Conservation (phyloP, 2,888 invertebrate species). For the Coremacera marginata region DNA sequence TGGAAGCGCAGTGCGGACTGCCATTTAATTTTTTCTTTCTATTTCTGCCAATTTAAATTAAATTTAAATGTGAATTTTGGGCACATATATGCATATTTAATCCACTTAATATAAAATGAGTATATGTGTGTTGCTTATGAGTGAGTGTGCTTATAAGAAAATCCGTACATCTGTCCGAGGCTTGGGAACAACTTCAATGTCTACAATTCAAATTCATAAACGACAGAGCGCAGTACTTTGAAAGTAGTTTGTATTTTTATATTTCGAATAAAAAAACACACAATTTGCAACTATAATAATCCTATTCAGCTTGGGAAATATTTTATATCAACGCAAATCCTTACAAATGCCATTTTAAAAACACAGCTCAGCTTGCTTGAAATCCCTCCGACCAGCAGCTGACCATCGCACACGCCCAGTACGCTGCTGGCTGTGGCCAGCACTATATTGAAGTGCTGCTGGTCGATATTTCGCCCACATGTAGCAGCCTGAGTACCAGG, state of each 20-base stretch:
- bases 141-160: neutral
- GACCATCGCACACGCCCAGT: too few relatives aligned
- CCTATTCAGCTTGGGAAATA: constrained; percentile 49
- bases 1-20: neutral
- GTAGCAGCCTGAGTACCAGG: too few relatives aligned
- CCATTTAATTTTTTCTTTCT: neutral
- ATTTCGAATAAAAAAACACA: constrained; percentile 24
- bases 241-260: neutral
- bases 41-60: neutral
- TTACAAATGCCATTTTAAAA: constrained; percentile 51
- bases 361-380: constrained; percentile 33
- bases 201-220: neutral
- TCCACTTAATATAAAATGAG: neutral
- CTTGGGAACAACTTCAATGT: neutral
- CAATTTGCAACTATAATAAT: constrained; percentile 50
- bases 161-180: neutral
- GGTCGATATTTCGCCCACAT: too few relatives aligned
- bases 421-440: too few relatives aligned
- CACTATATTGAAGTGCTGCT: too few relatives aligned
- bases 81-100: neutral
- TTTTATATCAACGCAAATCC: constrained; percentile 50
- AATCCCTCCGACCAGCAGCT: too few relatives aligned
- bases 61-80: constrained; percentile 8
- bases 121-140: neutral
- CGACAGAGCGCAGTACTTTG: neutral